Evolutionary conservation across 1,140 invertebrate species (phyloP).

Genomic region (Caenorhabditis brenneri): DNA sequence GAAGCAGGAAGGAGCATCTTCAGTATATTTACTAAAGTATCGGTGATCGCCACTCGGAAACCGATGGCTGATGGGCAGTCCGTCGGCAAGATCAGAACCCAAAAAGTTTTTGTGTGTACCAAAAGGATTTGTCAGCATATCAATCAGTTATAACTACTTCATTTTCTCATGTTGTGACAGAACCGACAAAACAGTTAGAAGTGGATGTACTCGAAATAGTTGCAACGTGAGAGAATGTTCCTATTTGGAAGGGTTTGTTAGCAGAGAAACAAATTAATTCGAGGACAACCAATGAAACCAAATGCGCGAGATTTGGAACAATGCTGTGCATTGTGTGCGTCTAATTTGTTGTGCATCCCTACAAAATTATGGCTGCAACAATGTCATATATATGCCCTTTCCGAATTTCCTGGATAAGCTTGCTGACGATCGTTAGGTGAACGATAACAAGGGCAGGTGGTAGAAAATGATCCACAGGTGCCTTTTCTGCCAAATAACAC

Average conservation of each 20-base stretch:
- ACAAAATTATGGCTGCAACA: slow-evolving; percentile 32
- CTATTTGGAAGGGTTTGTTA: not conserved
- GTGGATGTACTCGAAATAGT: not conserved
- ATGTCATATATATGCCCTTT: not conserved
- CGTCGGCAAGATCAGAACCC: slow-evolving; percentile 28
- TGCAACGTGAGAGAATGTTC: not conserved
- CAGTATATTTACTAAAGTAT: slow-evolving; percentile 42
- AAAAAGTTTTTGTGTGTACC: not conserved
- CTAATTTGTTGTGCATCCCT: slow-evolving; percentile 37
- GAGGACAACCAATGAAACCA: slow-evolving; percentile 6
- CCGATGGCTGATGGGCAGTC: slow-evolving; percentile 10
- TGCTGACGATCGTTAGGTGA: slow-evolving; percentile 5
- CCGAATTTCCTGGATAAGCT: not conserved
- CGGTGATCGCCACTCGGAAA: slow-evolving; percentile 33
- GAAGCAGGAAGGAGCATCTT: slow-evolving; percentile 35
- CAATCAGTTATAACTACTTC: slow-evolving; percentile 33
- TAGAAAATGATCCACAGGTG: slow-evolving; percentile 30
- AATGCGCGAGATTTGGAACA: slow-evolving; percentile 37
- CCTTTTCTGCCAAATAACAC: slow-evolving; percentile 22
- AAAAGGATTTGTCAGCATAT: slow-evolving; percentile 24
- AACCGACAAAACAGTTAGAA: slow-evolving; percentile 29
- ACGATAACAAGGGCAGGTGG: slow-evolving; percentile 33
- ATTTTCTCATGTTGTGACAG: slow-evolving; percentile 26
- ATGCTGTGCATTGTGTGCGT: slow-evolving; percentile 23
- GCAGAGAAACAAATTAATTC: slow-evolving; percentile 27